Base-by-base conservation (phyloP, 2,113 vertebrate species). In the Hippocampus barbouri region DNA sequence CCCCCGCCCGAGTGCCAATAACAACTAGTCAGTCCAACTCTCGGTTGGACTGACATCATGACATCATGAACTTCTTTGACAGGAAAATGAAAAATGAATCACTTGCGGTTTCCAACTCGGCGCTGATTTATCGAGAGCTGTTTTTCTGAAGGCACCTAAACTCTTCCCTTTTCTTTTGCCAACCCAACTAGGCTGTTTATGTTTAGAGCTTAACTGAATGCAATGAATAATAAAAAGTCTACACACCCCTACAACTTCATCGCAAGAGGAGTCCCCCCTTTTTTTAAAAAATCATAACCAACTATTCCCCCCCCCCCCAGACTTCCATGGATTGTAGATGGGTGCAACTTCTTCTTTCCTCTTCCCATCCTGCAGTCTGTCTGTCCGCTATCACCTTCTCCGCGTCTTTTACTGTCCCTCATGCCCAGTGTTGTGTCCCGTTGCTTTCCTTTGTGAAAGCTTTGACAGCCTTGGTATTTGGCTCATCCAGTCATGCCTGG, bases 401-500 rank as follows among this genome's bases (percentile, higher is more conserved):
- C 25, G 54, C 57, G 27, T 63, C 66, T 71, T 57, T 63, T 66
- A 70, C 69, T 62, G 38, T 76, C 59, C 34, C 70, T 70, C 20
- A n/a, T 78, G 79, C 63, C 54, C 60, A 18, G 47, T 56, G 65
- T 63, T 80, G 56, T 71, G 57, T 62, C 73, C 62, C 56, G 3
- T 43, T 54, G 63, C 68, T 74, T 71, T 41, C 74, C 82, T 70
- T 49, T 57, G 81, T 71, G 80, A 85, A 84, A 88, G 79, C 74
- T 77, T 82, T 90, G 89, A 89, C 85, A 87, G 84, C 68, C 72
- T 38, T 77, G 82, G 79, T 74, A 84, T 84, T 80, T 89, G 80
- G 75, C 74, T 83, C 73, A 70, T 86, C 77, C 75, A 75, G 73
- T 70, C 69, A 77, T 80, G 86, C 77, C 83, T 77, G 79, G 85